Conservation (phyloP, 2,113 vertebrate genomes). For the Micronycteris hirsuta region DNA sequence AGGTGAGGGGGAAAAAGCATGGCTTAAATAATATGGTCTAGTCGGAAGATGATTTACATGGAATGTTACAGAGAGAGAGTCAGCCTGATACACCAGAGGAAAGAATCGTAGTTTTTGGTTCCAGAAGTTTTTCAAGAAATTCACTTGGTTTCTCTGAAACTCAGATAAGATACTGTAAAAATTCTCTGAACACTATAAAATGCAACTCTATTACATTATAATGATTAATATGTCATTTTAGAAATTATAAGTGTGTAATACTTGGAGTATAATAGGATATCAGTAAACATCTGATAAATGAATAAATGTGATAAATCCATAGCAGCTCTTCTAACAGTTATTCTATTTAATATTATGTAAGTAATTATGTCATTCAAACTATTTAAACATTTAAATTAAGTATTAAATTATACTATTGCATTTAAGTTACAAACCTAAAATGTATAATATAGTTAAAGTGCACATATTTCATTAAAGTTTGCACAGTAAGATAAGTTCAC, state of each 20-base stretch:
- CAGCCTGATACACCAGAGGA: not conserved
- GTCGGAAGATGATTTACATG: not conserved
- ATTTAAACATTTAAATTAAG: not conserved
- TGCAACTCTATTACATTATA: not conserved
- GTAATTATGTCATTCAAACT: not conserved
- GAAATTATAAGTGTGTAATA: not conserved
- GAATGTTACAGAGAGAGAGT: not conserved
- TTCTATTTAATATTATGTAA: not conserved
- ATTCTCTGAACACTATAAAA: not conserved
- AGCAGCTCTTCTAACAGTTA: not conserved
- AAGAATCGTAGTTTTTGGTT: not conserved
- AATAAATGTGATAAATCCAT: not conserved
- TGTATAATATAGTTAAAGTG: not conserved
- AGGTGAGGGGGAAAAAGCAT: not conserved
- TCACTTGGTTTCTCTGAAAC: not conserved
- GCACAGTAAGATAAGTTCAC: not conserved
- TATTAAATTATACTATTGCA: not conserved
- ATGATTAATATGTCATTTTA: not conserved
- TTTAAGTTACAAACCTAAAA: not conserved
- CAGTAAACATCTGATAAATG: not conserved
- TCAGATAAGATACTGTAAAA: not conserved
- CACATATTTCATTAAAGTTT: not conserved
- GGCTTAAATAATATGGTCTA: not conserved
- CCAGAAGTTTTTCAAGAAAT: not conserved
- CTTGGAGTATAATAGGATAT: not conserved